A percentile compares a stretch with the other conserved stretches of the same genome.
These are phyloP conservation scores for Intellagama lesueurii DNA, from an alignment of 2,797 vertebrate genomes.

Conservation along the genomic window DNA sequence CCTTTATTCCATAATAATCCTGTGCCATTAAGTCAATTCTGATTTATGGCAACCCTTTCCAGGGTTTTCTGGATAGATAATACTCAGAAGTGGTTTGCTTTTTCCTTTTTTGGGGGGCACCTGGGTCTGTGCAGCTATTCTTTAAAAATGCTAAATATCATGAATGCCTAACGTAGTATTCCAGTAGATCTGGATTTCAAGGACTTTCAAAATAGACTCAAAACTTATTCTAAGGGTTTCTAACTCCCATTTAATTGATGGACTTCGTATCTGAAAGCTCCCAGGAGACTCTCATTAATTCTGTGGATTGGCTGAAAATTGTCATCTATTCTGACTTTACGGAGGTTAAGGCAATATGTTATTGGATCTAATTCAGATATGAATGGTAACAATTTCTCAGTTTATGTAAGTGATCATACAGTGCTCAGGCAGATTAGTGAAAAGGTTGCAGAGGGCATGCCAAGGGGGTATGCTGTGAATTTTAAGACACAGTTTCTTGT, in stretches of 20 bases:
- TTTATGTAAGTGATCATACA: conserved; percentile 19
- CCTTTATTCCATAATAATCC: too few relatives aligned
- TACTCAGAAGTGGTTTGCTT: too few relatives aligned
- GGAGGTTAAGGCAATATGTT: conserved; percentile 18
- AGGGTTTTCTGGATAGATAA: too few relatives aligned
- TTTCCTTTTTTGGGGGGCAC: too few relatives aligned
- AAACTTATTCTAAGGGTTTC: background rate
- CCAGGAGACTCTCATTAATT: conserved; percentile 16
- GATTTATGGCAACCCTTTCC: too few relatives aligned
- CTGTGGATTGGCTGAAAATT: conserved; percentile 11
- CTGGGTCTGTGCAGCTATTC: too few relatives aligned
- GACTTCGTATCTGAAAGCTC: background rate
- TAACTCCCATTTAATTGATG: conserved; percentile 8
- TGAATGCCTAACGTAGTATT: background rate
- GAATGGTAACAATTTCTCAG: background rate
- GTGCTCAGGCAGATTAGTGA: background rate
- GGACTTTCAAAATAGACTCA: background rate
- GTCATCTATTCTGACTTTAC: conserved; percentile 12
- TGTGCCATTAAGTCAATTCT: too few relatives aligned
- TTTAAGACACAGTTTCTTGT: background rate
- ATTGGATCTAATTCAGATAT: conserved; percentile 9
- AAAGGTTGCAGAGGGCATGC: background rate
- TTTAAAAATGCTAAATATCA: background rate
- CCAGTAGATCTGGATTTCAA: background rate
- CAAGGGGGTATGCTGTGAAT: background rate